Percentiles rank a stretch among this genome's conserved stretches.
Conservation (phyloP, 2,113 vertebrate genomes). For the Ondatra zibethicus region DNA sequence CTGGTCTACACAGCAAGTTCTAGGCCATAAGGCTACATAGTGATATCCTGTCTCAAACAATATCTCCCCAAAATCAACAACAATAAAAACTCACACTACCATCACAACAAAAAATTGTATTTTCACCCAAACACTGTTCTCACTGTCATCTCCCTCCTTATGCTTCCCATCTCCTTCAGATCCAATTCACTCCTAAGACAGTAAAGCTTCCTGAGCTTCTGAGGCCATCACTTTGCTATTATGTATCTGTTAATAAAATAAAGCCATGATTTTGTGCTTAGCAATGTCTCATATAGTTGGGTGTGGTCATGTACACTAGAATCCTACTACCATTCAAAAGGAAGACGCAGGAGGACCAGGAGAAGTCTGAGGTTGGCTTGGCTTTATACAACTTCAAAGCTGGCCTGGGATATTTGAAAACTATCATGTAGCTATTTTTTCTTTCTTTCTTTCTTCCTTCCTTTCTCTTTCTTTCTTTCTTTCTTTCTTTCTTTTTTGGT, state of each 20-base stretch:
- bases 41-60: neutral
- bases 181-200: neutral
- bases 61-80: neutral
- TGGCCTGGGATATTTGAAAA: neutral
- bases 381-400: neutral
- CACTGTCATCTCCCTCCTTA: neutral
- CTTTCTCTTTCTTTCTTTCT: no score
- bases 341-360: neutral
- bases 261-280: slow-evolving; percentile 27
- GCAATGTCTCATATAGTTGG: slow-evolving; percentile 34
- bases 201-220: neutral
- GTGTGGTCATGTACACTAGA: neutral
- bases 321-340: neutral
- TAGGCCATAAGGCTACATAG: neutral
- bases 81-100: neutral
- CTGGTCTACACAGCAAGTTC: neutral
- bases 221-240: neutral
- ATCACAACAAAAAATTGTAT: neutral
- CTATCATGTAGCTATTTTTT: neutral
- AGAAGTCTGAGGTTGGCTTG: neutral
- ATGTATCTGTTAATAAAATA: slow-evolving; percentile 50
- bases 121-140: neutral
- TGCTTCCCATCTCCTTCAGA: neutral
- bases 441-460: no score
- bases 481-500: no score